Conservation (phyloP, 2,113 vertebrate genomes). For the Chionomys nivalis region DNA sequence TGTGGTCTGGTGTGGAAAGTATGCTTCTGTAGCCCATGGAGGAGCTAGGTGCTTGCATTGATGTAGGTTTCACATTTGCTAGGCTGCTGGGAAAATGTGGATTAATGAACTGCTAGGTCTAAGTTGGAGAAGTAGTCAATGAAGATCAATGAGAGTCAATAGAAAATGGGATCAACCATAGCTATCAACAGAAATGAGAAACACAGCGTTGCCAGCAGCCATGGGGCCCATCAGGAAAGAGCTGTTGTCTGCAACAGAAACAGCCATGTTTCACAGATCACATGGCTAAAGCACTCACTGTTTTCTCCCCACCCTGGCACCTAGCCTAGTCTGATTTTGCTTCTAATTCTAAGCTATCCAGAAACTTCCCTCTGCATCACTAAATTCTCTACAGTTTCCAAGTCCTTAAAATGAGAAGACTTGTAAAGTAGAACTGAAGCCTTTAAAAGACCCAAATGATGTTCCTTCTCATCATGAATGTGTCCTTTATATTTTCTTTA, state of each 20-base stretch:
- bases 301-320: not conserved
- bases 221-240: not conserved
- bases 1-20: not conserved
- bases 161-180: not conserved
- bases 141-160: not conserved
- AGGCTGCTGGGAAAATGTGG: not conserved
- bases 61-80: not conserved
- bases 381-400: not conserved
- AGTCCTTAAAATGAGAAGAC: constrained; percentile 16
- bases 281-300: not conserved
- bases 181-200: constrained; percentile 12
- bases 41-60: not conserved
- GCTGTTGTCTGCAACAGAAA: not conserved
- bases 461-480: not conserved
- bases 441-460: not conserved
- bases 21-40: not conserved
- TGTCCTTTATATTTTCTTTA: constrained; percentile 32
- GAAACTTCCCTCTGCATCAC: not conserved
- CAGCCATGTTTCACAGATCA: constrained; percentile 25
- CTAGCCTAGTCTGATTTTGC: not conserved
- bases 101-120: constrained; percentile 1
- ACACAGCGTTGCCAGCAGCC: not conserved
- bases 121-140: constrained; percentile 5
- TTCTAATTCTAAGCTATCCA: not conserved
- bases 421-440: not conserved